These are phyloP conservation scores for Rhinichthys klamathensis DNA, from an alignment of 2,113 vertebrate species.

Conservation along the genomic window DNA sequence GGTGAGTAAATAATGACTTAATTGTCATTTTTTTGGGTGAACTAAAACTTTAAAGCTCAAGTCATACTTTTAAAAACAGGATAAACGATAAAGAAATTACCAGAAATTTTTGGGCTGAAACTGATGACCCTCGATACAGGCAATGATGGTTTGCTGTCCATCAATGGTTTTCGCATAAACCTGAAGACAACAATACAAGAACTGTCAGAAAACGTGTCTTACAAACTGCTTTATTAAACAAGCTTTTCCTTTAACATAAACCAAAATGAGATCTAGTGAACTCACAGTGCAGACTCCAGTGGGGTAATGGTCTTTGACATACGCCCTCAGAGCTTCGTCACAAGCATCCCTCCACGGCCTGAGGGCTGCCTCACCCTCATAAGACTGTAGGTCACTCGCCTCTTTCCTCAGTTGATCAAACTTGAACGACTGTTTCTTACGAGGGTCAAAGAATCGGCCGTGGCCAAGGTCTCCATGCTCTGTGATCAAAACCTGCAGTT, in stretches of 20 bases:
- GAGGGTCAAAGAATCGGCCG: constrained; percentile 92
- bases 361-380: constrained; percentile 81
- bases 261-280: constrained; percentile 12
- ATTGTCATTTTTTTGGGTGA: no score
- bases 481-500: constrained; percentile 88
- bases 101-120: constrained; percentile 98
- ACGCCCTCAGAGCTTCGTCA: constrained; percentile 84
- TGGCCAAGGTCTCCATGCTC: constrained; percentile 93
- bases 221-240: neutral
- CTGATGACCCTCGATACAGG: constrained; percentile 94
- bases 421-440: constrained; percentile 93
- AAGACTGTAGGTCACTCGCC: constrained; percentile 83
- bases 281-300: constrained; percentile 92
- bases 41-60: neutral
- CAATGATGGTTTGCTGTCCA: constrained; percentile 95
- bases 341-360: constrained; percentile 88
- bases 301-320: constrained; percentile 94
- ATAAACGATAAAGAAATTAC: constrained; percentile 72
- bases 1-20: no score
- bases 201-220: neutral
- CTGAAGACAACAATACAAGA: constrained; percentile 68
- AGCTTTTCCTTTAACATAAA: neutral
- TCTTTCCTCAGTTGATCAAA: constrained; percentile 96
- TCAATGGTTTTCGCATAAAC: constrained; percentile 96
- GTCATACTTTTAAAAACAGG: neutral